Conservation (phyloP, 2,113 vertebrate genomes). For the Calyptommatus sinebrachiatus region DNA sequence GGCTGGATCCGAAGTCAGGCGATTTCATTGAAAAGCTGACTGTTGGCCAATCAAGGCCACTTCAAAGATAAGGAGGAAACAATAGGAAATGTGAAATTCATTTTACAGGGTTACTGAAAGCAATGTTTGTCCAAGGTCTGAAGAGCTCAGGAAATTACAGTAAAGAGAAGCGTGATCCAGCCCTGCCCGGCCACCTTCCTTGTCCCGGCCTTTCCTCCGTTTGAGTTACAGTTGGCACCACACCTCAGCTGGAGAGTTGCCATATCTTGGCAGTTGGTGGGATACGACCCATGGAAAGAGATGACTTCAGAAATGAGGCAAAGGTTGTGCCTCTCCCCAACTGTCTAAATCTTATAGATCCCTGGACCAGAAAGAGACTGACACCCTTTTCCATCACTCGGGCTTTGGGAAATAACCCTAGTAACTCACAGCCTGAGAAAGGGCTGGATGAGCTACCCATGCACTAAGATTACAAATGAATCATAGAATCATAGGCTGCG, state of each 20-base stretch:
- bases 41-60: slow-evolving; percentile 24
- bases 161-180: slow-evolving; percentile 40
- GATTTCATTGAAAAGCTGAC: slow-evolving; percentile 18
- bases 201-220: slow-evolving; percentile 67
- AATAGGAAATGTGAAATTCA: slow-evolving; percentile 1
- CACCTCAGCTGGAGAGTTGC: slow-evolving; percentile 50
- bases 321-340: slow-evolving; percentile 41
- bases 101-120: slow-evolving; percentile 17
- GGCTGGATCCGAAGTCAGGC: background rate
- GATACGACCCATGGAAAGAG: slow-evolving; percentile 60
- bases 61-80: slow-evolving; percentile 35
- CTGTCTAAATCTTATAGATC: slow-evolving; percentile 44
- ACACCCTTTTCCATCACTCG: slow-evolving; percentile 2
- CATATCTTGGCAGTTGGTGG: slow-evolving; percentile 54
- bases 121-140: slow-evolving; percentile 46
- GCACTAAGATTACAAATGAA: no score
- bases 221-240: slow-evolving; percentile 49
- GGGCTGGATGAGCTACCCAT: no score
- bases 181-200: slow-evolving; percentile 57
- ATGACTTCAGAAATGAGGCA: slow-evolving; percentile 56
- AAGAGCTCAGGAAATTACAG: slow-evolving; percentile 58
- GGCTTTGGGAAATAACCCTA: no score
- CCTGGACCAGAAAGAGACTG: slow-evolving; percentile 38
- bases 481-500: no score
- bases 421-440: no score